Evolutionary conservation across 2,797 vertebrate genomes (phyloP), one percentile per base, ranked within the genome.

Genomic region (Epinephelus coioides): DNA sequence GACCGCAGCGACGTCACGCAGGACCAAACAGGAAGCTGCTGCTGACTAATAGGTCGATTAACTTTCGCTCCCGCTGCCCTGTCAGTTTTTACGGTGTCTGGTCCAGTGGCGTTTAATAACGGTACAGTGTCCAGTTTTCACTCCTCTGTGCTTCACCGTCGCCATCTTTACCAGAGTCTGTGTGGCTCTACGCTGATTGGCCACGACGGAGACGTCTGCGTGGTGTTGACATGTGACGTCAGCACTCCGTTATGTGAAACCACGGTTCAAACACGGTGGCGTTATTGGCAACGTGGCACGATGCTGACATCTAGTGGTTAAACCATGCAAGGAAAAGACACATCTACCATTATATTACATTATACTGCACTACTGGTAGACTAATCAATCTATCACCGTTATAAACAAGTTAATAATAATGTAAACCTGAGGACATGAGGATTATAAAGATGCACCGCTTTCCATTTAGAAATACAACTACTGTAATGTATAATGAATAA

Each of bases 91-190:
- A 55, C 49, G 49, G 23, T 79, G 76, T 81, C 79, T 57, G 59
- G 72, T 66, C 61, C 83, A 67, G 70, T 18, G 72, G 57, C 85
- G 90, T 93, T 87, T 82, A 73, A 30, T 75, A 72, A 75, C 79
- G 73, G 83, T 70, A 65, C 86, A 77, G 83, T 77, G 81, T 84
- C 80, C 83, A 70, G 87, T 78, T 73, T 74, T 84, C 40, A 84
- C 87, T 88, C 78, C 84, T 69, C 79, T 79, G 43, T 57, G 67
- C 73, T 70, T 81, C 84, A 17, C 76, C 56, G 94, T 90, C 94
- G 95, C 95, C 95, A 96, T 96, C 86, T 96, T 96, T 93, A 89
- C 87, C 83, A 89, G 79, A 87, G 69, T 91, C 83, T 73, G 72
- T 62, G 74, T 53, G 75, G 82, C 79, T 89, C 30, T 4, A 60